These are phyloP conservation scores for Acanthosoma haemorrhoidale DNA, from an alignment of 2,888 invertebrate genomes.

Conservation along the genomic window DNA sequence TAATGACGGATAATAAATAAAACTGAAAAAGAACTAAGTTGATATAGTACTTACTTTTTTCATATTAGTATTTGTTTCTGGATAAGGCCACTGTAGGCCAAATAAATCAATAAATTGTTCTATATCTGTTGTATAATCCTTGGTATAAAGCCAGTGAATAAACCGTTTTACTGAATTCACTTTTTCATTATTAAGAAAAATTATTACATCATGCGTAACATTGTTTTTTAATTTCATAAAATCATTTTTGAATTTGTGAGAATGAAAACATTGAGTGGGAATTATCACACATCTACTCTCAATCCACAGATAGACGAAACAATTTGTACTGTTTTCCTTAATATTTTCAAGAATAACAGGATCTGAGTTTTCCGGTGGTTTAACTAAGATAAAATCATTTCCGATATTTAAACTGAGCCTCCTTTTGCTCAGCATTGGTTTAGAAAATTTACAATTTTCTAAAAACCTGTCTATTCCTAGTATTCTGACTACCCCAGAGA, in stretches of 20 bases:
- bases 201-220: background rate
- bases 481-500: background rate
- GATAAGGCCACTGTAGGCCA: background rate
- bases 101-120: background rate
- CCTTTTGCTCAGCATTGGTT: too few relatives aligned
- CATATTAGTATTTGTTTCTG: background rate
- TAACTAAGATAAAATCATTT: background rate
- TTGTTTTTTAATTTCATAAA: background rate
- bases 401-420: background rate
- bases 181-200: background rate
- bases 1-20: too few relatives aligned
- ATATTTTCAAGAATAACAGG: slow-evolving; percentile 1
- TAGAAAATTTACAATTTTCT: background rate
- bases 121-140: background rate
- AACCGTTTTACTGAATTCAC: background rate
- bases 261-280: background rate
- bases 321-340: background rate
- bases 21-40: too few relatives aligned
- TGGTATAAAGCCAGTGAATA: background rate
- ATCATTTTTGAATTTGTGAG: background rate
- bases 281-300: background rate
- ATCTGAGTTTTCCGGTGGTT: background rate
- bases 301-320: background rate
- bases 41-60: too few relatives aligned
- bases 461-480: background rate